phyloP scores from a whole-genome alignment of 2,797 vertebrate genomes.

The Rhyacichthys aspro region DNA sequence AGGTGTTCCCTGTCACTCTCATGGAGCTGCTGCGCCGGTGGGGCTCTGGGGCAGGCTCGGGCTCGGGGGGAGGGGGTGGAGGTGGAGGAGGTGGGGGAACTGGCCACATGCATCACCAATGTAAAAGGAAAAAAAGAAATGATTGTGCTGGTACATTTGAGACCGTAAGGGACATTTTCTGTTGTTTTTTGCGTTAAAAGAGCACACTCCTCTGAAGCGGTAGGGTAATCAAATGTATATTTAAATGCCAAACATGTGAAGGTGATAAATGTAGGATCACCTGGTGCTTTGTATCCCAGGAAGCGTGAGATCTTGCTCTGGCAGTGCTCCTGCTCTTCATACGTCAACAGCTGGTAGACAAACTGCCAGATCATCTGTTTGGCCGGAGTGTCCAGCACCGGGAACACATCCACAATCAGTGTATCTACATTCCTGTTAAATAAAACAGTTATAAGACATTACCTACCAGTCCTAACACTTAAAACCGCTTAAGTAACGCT shows the following conservation, averaged over 20 bases:
- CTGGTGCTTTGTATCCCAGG: slow-evolving; percentile 88
- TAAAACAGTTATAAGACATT: slow-evolving; percentile 42
- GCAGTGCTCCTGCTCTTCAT: slow-evolving; percentile 96
- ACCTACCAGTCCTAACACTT: slow-evolving; percentile 9
- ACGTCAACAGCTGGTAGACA: slow-evolving; percentile 96
- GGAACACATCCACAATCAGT: slow-evolving; percentile 95
- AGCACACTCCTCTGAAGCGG: background rate
- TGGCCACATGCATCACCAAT: slow-evolving; percentile 60
- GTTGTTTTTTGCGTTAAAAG: background rate
- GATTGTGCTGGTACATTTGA: slow-evolving; percentile 22
- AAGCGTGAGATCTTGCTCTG: slow-evolving; percentile 96
- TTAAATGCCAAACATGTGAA: background rate
- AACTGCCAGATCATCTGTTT: slow-evolving; percentile 99
- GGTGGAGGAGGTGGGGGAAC: slow-evolving; percentile 74
- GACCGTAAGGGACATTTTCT: background rate
- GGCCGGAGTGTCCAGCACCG: slow-evolving; percentile 95
- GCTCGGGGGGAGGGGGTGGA: slow-evolving; percentile 79
- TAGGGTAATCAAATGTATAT: background rate
- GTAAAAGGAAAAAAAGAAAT: slow-evolving; percentile 39
- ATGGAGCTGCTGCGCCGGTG: slow-evolving; percentile 89
- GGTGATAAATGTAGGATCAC: slow-evolving; percentile 38
- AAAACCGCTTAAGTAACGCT: slow-evolving; percentile 18
- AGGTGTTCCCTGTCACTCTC: slow-evolving; percentile 84
- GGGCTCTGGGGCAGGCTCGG: slow-evolving; percentile 82
- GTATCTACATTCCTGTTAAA: slow-evolving; percentile 93